Evolutionary conservation across 2,888 invertebrate genomes (phyloP), one percentile per base, ranked within the genome.

Genomic region (Sarcophaga carnaria): DNA sequence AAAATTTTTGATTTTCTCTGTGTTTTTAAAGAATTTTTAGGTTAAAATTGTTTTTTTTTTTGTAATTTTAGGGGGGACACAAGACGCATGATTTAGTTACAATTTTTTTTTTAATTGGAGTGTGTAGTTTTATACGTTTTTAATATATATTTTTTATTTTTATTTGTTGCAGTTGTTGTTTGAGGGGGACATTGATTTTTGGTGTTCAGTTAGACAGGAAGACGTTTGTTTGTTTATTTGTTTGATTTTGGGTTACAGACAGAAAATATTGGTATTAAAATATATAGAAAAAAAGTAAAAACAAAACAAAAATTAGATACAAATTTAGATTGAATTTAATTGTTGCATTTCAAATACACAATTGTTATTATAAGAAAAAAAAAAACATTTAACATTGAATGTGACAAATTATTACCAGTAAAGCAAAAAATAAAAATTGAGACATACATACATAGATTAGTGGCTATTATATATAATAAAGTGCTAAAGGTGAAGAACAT

Each of bases 261-360:
- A 84, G 81, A 82, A 79, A 78, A 64, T 81, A 75, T 49, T 66
- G 69, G 89, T 90, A 88, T 88, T 78, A 79, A 90, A 90, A 87
- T 91, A 90, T 91, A 89, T 90, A 90, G 90, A 90, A 89, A 91
- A 88, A 86, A 87, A 88, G 87, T 85, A 75, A 91, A 91, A 90
- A 92, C 90, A 90, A 89, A 90, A 90, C 90, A 89, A 90, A 90
- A 89, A 92, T 92, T 92, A 91, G 92, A 91, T 90, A 91, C 92
- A 91, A 54, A 63, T 76, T 80, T 54, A 74, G 70, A 20, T 75
- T 54, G 17, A 37, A 49, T 64, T 64, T 60, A 3, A 49, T 70
- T 79, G 25, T 72, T 78, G 64, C 81, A 71, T 25, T 66, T 80
- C 47, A 69, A 49, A 54, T 76, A 63, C 63, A 47, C 14, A 47